phyloP scores from a whole-genome alignment of 1,140 invertebrate species.

The Cherax destructor region DNA sequence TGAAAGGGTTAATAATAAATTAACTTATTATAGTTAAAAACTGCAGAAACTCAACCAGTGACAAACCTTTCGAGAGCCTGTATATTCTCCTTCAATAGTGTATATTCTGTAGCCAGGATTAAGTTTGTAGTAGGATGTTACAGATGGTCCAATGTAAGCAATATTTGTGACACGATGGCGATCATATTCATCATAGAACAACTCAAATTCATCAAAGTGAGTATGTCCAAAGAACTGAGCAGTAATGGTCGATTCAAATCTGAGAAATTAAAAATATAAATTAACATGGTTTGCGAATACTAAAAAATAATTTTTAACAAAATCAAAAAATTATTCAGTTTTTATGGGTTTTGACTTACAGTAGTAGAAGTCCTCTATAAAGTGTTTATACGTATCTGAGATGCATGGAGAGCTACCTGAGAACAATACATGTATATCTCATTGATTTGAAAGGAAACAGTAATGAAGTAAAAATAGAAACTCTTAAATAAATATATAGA shows the following conservation, averaged over 20 bases:
- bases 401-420: too few species aligned
- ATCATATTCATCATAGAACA: slow-evolving; percentile 91
- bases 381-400: too few species aligned
- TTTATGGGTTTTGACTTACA: too few species aligned
- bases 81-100: slow-evolving; percentile 94
- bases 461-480: neutral
- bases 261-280: slow-evolving; percentile 72
- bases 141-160: slow-evolving; percentile 93
- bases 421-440: too few species aligned
- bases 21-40: slow-evolving; percentile 75
- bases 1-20: slow-evolving; percentile 26
- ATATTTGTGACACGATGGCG: slow-evolving; percentile 89
- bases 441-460: too few species aligned
- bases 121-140: slow-evolving; percentile 92
- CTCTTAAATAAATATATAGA: neutral
- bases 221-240: slow-evolving; percentile 98
- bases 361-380: too few species aligned
- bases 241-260: slow-evolving; percentile 91
- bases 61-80: slow-evolving; percentile 79
- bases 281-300: too few species aligned
- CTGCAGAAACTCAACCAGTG: too few species aligned
- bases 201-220: slow-evolving; percentile 95
- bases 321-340: too few species aligned
- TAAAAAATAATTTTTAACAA: too few species aligned
- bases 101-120: slow-evolving; percentile 98